Percentiles rank a stretch among this genome's conserved stretches.
Evolutionary conservation across 2,888 invertebrate genomes (phyloP).

Genomic region (Dexiosoma caninum): DNA sequence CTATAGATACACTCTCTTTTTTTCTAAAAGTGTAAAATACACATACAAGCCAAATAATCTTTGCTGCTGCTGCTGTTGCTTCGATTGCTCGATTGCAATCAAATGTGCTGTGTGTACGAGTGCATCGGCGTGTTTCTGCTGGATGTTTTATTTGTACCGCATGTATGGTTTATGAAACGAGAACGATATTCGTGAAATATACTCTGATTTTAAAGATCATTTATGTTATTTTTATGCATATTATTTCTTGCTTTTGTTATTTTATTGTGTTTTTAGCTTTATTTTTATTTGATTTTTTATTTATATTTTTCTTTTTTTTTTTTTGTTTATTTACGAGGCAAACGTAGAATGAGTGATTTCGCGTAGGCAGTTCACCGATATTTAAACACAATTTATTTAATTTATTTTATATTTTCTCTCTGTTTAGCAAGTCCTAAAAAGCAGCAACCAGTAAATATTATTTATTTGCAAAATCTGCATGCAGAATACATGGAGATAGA

Average conservation of each 20-base stretch:
- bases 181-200: not conserved
- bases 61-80: no score
- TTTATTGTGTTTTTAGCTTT: no score
- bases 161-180: not conserved
- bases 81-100: no score
- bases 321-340: slow-evolving; percentile 49
- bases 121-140: not conserved
- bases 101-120: not conserved
- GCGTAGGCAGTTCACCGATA: slow-evolving; percentile 58
- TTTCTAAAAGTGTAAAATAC: not conserved
- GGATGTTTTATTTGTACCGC: slow-evolving; percentile 11
- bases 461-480: slow-evolving; percentile 5
- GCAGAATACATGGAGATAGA: not conserved
- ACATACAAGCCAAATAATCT: not conserved
- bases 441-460: not conserved
- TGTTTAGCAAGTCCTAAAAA: not conserved
- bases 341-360: slow-evolving; percentile 50
- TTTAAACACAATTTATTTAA: slow-evolving; percentile 51
- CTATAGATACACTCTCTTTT: slow-evolving; percentile 18
- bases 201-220: slow-evolving; percentile 25
- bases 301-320: not conserved
- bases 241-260: no score
- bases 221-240: not conserved
- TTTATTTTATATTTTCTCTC: not conserved
- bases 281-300: not conserved